Base-by-base conservation (phyloP, 2,113 vertebrate species). In the Mellivora capensis region DNA sequence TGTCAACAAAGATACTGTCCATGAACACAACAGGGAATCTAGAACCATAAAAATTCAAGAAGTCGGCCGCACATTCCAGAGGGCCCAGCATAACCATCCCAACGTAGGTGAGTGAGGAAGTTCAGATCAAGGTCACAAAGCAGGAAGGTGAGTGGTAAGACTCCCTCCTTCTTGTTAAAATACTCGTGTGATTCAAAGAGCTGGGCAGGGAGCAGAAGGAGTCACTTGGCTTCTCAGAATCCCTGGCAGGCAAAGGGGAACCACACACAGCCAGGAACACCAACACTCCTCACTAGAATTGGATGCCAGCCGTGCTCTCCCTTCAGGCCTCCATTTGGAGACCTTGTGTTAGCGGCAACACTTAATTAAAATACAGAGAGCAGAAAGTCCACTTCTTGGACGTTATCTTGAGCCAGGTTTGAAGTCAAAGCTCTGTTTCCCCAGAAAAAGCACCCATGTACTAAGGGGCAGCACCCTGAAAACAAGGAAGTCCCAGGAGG, bases 371-470 rank as follows among this genome's bases (percentile, higher is more conserved):
- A 94, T 47, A 72, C 37, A 14, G 89, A 93, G 62, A 80, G 71
- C 79, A 34, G 39, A 61, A 92, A 15, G 9, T 29, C 74, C 57
- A 90, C 69, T 96, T 93, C 52, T 54, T 84, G 76, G 69, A 76
- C 47, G 62, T 90, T 85, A 93, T 74, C 31, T 0, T 7, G 59
- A 87, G 18, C 62, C 39, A 23, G 4, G 74, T 96, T 81, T 95
- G 44, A 95, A 97, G 84, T 44, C 62, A 47, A 96, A 89, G 47
- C n/a, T 71, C 42, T 47, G 54, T 92, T 84, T 92, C 83, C 71
- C 18, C 61, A 52, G 71, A 92, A 93, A 88, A 94, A 62, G 18
- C 29, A 95, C 42, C 91, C 69, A 79, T 76, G 44, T 79, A 93
- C 87, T 59, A 84, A 94, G 62, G 87, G 29, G 15, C 6, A 49